Conservation (phyloP, 2,113 vertebrate genomes). For the Ceyx melanurus region DNA sequence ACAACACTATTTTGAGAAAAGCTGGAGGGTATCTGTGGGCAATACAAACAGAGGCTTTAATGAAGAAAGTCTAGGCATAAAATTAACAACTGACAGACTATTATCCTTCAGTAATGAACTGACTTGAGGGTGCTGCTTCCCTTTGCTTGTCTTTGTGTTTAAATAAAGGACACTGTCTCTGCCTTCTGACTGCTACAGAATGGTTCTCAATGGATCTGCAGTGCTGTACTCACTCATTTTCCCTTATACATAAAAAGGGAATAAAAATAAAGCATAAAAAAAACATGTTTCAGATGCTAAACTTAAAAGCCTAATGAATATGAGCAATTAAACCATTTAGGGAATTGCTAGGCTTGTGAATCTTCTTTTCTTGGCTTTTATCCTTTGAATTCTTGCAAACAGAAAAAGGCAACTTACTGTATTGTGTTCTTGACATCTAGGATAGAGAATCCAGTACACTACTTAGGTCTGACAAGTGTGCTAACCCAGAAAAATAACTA, state of each 20-base stretch:
- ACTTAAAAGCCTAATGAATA: background rate
- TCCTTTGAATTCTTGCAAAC: background rate
- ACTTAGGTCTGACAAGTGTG: background rate
- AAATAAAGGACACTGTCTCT: background rate
- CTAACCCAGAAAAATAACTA: background rate
- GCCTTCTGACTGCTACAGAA: background rate
- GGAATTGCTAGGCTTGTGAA: background rate
- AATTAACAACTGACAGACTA: constrained; percentile 24
- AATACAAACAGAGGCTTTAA: constrained; percentile 12
- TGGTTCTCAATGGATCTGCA: background rate
- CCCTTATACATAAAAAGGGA: background rate
- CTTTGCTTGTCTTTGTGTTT: constrained; percentile 1
- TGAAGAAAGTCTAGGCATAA: background rate
- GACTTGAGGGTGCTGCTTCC: background rate
- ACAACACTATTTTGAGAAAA: constrained; percentile 40
- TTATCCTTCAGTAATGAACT: constrained; percentile 3
- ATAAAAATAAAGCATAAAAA: constrained; percentile 2
- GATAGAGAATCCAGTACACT: background rate
- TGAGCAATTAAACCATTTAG: background rate
- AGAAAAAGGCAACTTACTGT: background rate
- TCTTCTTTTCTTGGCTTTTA: background rate
- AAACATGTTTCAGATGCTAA: background rate
- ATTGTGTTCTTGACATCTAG: background rate
- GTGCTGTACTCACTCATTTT: background rate
- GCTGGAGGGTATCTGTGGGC: background rate